A percentile compares a stretch with the other conserved stretches of the same genome.
These are phyloP conservation scores for Chelonus formosanus DNA, from an alignment of 2,888 invertebrate species.

Conservation along the genomic window DNA sequence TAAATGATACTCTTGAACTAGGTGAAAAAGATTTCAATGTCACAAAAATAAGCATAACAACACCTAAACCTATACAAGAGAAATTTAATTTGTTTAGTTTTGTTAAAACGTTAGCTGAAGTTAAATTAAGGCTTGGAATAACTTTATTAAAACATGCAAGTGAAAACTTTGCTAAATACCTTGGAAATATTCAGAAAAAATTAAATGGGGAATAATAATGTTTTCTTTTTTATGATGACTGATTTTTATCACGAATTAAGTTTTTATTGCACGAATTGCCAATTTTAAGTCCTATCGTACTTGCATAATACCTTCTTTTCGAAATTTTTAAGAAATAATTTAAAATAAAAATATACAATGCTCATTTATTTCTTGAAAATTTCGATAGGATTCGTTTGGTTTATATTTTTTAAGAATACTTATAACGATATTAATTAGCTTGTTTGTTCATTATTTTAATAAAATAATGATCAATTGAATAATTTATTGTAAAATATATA, in stretches of 20 bases:
- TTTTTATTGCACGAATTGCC: conserved; percentile 9
- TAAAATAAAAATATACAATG: too few species aligned
- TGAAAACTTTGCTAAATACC: conserved; percentile 73
- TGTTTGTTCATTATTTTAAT: too few species aligned
- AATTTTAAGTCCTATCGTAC: neutral
- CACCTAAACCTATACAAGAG: conserved; percentile 9
- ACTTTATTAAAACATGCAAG: conserved; percentile 76
- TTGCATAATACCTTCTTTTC: too few species aligned
- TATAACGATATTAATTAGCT: too few species aligned
- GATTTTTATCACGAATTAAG: neutral
- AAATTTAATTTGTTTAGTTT: conserved; percentile 67
- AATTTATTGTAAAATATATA: too few species aligned
- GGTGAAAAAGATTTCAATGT: conserved; percentile 3
- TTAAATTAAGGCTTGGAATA: conserved; percentile 75
- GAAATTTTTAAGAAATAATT: too few species aligned
- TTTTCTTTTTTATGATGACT: conserved; percentile 1
- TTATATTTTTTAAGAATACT: too few species aligned
- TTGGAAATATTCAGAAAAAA: conserved; percentile 70
- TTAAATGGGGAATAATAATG: conserved; percentile 58
- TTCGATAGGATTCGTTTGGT: too few species aligned
- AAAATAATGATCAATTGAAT: too few species aligned
- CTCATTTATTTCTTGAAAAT: too few species aligned
- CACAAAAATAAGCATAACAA: neutral
- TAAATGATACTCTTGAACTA: neutral
- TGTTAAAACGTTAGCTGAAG: conserved; percentile 73